These are phyloP conservation scores for Atherinosoma microstoma DNA, from an alignment of 2,797 vertebrate species.

Conservation along the genomic window DNA sequence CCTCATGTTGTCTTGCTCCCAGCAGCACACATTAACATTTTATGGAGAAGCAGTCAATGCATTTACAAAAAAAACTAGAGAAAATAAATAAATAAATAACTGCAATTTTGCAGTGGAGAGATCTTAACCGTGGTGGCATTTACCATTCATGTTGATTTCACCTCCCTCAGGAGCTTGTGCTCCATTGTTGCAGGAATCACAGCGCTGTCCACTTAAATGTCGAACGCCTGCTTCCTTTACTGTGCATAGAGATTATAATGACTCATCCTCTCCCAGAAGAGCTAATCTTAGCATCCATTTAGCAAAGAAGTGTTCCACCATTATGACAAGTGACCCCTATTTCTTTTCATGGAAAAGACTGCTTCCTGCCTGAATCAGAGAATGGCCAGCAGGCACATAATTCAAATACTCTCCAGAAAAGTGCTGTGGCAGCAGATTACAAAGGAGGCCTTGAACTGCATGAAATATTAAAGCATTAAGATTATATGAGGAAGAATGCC, in stretches of 20 bases:
- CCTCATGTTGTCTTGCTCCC: conserved; percentile 63
- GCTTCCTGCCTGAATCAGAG: conserved; percentile 69
- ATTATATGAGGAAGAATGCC: conserved; percentile 52
- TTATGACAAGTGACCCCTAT: conserved; percentile 76
- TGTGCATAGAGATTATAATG: conserved; percentile 68
- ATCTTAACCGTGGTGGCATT: conserved; percentile 37
- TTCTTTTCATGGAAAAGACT: conserved; percentile 68
- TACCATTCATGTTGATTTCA: conserved; percentile 43
- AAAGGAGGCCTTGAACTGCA: conserved; percentile 68
- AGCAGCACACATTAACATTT: conserved; percentile 71
- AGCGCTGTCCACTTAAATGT: conserved; percentile 64
- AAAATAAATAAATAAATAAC: conserved; percentile 30
- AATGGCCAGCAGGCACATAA: conserved; percentile 72
- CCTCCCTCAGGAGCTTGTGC: conserved; percentile 43
- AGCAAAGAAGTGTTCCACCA: conserved; percentile 70
- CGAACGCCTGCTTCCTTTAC: conserved; percentile 56
- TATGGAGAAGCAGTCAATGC: conserved; percentile 54
- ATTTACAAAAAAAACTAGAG: conserved; percentile 4
- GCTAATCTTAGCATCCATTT: conserved; percentile 80
- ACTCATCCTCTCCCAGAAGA: conserved; percentile 67
- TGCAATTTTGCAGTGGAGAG: conserved; percentile 44
- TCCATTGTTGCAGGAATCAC: conserved; percentile 60
- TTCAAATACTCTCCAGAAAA: conserved; percentile 74
- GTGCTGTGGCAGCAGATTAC: conserved; percentile 72
- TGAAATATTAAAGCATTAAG: conserved; percentile 73